These are phyloP conservation scores for Perca fluviatilis DNA, from an alignment of 2,113 vertebrate species.

Conservation along the genomic window DNA sequence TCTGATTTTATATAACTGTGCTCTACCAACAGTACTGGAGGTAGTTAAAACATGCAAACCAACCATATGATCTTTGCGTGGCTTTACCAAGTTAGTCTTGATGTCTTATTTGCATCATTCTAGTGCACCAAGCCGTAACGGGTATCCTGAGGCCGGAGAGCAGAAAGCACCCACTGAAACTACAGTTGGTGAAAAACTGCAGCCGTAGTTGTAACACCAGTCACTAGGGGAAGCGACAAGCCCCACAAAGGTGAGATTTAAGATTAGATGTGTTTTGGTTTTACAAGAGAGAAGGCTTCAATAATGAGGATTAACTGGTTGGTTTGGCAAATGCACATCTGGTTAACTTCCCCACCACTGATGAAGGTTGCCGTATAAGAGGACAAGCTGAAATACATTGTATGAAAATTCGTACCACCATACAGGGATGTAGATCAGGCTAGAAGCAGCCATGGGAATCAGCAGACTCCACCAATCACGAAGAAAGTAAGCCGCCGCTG, in stretches of 20 bases:
- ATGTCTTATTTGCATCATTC: too few relatives aligned
- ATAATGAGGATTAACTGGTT: background rate
- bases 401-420: conserved; percentile 90
- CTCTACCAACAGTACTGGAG: too few relatives aligned
- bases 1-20: too few relatives aligned
- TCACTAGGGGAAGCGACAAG: background rate
- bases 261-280: background rate
- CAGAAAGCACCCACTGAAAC: too few relatives aligned
- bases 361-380: too few relatives aligned
- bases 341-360: background rate
- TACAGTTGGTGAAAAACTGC: too few relatives aligned
- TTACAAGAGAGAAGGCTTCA: background rate
- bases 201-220: too few relatives aligned
- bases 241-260: background rate
- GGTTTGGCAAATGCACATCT: background rate
- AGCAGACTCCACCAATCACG: conserved; percentile 88
- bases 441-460: conserved; percentile 84
- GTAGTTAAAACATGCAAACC: too few relatives aligned
- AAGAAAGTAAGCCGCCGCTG: conserved; percentile 88
- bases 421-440: conserved; percentile 85
- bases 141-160: too few relatives aligned
- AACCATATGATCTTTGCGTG: too few relatives aligned
- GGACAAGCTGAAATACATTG: background rate
- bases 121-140: too few relatives aligned
- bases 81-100: too few relatives aligned